Percentiles rank a stretch among this genome's conserved stretches.
phyloP scores from a whole-genome alignment of 2,888 invertebrate genomes.

The Marasmarcha lunaedactyla region DNA sequence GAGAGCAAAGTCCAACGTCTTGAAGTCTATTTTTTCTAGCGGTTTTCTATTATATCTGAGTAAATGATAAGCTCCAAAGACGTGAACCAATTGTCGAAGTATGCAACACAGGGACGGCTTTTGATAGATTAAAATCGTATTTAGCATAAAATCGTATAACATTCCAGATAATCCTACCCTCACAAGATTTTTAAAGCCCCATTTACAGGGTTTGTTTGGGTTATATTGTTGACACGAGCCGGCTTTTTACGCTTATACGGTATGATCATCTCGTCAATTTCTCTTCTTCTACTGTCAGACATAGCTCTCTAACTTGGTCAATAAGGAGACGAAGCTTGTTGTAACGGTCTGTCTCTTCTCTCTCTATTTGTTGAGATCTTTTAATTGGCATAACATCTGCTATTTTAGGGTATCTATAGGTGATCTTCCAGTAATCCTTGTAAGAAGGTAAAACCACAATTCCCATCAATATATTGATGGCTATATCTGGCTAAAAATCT shows the following conservation, averaged over 20 bases:
- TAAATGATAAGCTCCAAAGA: no score
- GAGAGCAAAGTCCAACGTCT: no score
- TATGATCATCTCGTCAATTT: constrained; percentile 25
- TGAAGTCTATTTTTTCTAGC: no score
- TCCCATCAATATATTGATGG: constrained; percentile 24
- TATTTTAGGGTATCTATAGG: constrained; percentile 16
- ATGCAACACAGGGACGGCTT: constrained; percentile 5
- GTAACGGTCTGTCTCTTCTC: constrained; percentile 18
- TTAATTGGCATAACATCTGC: constrained; percentile 22
- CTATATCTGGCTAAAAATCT: constrained; percentile 11
- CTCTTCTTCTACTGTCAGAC: constrained; percentile 16
- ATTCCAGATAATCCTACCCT: constrained; percentile 27
- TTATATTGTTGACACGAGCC: constrained; percentile 26
- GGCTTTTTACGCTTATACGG: constrained; percentile 28
- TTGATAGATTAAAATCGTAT: constrained; percentile 18
- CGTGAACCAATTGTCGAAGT: not conserved
- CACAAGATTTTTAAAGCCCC: constrained; percentile 30
- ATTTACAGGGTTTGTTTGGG: constrained; percentile 28
- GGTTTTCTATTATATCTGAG: no score
- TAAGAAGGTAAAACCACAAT: constrained; percentile 20
- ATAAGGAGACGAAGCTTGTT: constrained; percentile 22
- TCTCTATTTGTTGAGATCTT: constrained; percentile 20
- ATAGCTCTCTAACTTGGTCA: constrained; percentile 19
- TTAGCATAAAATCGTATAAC: constrained; percentile 28
- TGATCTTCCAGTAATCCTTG: constrained; percentile 18